A percentile compares a stretch with the other conserved stretches of the same genome.
phyloP scores from a whole-genome alignment of 2,797 vertebrate genomes.

The Poecilia velifera region DNA sequence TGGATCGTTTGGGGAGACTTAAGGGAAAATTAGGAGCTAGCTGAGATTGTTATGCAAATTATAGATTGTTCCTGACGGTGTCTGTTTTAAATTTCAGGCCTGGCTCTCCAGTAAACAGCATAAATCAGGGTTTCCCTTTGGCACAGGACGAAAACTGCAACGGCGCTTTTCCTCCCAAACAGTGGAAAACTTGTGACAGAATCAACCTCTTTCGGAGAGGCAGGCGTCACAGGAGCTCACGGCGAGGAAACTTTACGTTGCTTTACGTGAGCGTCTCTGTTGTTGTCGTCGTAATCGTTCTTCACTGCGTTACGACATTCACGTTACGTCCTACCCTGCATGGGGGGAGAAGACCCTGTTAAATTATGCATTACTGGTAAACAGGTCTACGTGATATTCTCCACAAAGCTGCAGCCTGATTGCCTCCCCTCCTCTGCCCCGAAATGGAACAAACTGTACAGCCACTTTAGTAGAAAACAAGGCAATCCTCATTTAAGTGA shows the following conservation, averaged over 20 bases:
- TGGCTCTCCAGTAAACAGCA: constrained; percentile 35
- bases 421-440: constrained; percentile 28
- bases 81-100: constrained; percentile 38
- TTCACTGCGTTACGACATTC: constrained; percentile 55
- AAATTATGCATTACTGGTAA: constrained; percentile 73
- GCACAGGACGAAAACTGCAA: constrained; percentile 47
- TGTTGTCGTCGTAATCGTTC: background rate
- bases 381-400: constrained; percentile 77
- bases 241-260: constrained; percentile 55
- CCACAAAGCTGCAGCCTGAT: constrained; percentile 66
- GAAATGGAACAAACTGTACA: constrained; percentile 74
- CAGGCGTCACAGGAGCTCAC: constrained; percentile 55
- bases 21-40: constrained; percentile 20
- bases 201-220: constrained; percentile 41
- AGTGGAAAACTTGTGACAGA: constrained; percentile 57
- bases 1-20: constrained; percentile 26
- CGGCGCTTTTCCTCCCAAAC: constrained; percentile 44
- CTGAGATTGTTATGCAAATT: constrained; percentile 42
- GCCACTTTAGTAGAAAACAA: constrained; percentile 57
- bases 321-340: constrained; percentile 52
- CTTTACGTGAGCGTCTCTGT: constrained; percentile 52
- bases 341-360: constrained; percentile 72
- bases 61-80: constrained; percentile 9
- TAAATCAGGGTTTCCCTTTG: constrained; percentile 52
- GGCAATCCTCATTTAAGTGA: constrained; percentile 65